Conservation (phyloP, 2,888 invertebrate genomes). For the Steromphala cineraria region DNA sequence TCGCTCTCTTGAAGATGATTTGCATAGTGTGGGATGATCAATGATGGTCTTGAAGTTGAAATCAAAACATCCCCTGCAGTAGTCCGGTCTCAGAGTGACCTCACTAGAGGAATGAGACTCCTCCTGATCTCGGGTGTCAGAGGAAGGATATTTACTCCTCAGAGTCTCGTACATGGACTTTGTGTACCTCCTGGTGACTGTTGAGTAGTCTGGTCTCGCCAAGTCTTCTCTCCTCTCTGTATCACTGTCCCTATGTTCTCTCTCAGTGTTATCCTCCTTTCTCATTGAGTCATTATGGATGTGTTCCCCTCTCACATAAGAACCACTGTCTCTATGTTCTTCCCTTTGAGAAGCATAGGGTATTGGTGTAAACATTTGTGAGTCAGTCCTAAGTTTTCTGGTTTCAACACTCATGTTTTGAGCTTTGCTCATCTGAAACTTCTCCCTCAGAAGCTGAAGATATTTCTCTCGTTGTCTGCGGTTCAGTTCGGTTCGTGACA, state of each 20-base stretch:
- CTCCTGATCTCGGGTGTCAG: too few relatives aligned
- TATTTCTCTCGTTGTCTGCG: not conserved
- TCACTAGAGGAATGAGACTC: not conserved
- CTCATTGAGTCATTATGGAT: too few relatives aligned
- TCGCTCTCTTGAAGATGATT: not conserved
- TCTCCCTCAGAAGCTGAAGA: not conserved
- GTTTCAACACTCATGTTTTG: not conserved
- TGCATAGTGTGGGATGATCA: conserved; percentile 40
- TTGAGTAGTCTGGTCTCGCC: too few relatives aligned
- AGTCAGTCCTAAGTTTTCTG: too few relatives aligned
- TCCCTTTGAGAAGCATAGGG: too few relatives aligned
- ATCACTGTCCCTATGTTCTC: too few relatives aligned
- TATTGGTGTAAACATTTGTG: too few relatives aligned
- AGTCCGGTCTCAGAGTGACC: conserved; percentile 33
- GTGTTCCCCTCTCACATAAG: too few relatives aligned
- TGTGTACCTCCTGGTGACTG: too few relatives aligned
- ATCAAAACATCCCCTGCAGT: conserved; percentile 47
- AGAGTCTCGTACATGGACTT: not conserved
- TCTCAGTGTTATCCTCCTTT: too few relatives aligned
- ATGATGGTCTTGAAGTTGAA: conserved; percentile 42
- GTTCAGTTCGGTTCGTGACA: not conserved
- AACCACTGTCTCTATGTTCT: too few relatives aligned
- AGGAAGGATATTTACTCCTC: not conserved
- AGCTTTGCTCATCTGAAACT: not conserved
- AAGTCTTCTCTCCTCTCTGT: too few relatives aligned